These are phyloP conservation scores for Apocrypta bakeri DNA, from an alignment of 1,140 invertebrate species.

Conservation along the genomic window DNA sequence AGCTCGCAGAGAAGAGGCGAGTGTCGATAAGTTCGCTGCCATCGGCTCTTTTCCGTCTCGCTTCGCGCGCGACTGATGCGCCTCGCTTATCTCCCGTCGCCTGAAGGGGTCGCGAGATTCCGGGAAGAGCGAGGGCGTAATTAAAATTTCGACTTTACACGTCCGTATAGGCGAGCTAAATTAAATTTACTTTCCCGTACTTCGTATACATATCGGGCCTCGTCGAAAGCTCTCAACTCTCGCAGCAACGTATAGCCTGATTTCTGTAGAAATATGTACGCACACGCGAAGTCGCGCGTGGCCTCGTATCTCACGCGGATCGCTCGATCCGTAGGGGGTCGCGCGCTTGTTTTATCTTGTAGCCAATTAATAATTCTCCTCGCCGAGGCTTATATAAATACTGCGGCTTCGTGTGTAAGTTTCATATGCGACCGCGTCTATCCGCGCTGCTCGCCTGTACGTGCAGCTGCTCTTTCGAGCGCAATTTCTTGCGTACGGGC, in stretches of 20 bases:
- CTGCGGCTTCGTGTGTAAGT: not conserved
- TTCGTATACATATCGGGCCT: not conserved
- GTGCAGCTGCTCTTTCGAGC: too few relatives aligned
- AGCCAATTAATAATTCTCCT: conserved; percentile 72
- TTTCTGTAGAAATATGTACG: conserved; percentile 42
- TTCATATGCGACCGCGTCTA: conserved; percentile 17
- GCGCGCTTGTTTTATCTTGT: conserved; percentile 72
- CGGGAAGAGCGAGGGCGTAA: not conserved
- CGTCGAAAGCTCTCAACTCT: not conserved
- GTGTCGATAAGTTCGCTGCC: conserved; percentile 22
- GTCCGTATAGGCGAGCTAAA: too few relatives aligned
- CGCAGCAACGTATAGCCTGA: not conserved
- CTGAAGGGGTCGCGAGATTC: not conserved
- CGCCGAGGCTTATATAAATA: conserved; percentile 30
- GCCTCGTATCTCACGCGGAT: conserved; percentile 66
- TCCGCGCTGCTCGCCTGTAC: not conserved
- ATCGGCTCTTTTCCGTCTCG: conserved; percentile 42
- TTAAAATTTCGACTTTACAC: not conserved
- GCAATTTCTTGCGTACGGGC: too few relatives aligned
- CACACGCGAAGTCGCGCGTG: conserved; percentile 67
- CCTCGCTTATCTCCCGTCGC: conserved; percentile 50
- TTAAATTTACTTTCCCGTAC: too few relatives aligned
- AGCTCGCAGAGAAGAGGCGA: conserved; percentile 17
- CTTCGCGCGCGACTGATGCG: conserved; percentile 52
- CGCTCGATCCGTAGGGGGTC: conserved; percentile 66